Percentiles rank a stretch among this genome's conserved stretches.
Conservation (phyloP, 2,888 invertebrate genomes). For the Microctonus hyperodae region DNA sequence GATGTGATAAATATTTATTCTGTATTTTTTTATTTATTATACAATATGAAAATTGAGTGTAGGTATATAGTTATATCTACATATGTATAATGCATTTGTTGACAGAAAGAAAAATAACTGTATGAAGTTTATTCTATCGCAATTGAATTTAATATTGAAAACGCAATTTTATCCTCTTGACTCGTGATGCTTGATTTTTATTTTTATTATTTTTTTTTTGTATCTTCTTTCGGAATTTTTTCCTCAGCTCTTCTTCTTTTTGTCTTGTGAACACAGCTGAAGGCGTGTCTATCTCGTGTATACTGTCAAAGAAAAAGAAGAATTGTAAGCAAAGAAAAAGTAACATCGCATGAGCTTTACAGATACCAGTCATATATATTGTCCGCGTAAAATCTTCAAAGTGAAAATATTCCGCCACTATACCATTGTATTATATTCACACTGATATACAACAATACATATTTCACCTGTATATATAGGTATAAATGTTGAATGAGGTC, state of each 20-base stretch:
- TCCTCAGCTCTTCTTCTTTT: not conserved
- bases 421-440: conserved; percentile 9
- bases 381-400: not conserved
- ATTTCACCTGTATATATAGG: not conserved
- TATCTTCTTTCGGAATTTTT: conserved; percentile 6
- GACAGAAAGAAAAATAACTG: not conserved
- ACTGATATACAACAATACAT: not conserved
- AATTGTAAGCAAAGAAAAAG: not conserved
- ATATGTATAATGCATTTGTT: not conserved
- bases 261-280: not conserved
- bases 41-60: too few species aligned
- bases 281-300: not conserved
- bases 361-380: not conserved
- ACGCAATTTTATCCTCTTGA: conserved; percentile 24
- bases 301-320: not conserved
- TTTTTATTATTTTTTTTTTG: not conserved
- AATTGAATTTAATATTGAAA: conserved; percentile 32
- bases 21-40: too few species aligned
- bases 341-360: not conserved
- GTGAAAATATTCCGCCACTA: conserved; percentile 5
- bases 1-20: not conserved
- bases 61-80: too few species aligned
- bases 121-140: conserved; percentile 8
- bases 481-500: not conserved
- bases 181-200: not conserved